Base-by-base conservation (phyloP, 2,888 invertebrate genomes). In the Brenthis hecate region DNA sequence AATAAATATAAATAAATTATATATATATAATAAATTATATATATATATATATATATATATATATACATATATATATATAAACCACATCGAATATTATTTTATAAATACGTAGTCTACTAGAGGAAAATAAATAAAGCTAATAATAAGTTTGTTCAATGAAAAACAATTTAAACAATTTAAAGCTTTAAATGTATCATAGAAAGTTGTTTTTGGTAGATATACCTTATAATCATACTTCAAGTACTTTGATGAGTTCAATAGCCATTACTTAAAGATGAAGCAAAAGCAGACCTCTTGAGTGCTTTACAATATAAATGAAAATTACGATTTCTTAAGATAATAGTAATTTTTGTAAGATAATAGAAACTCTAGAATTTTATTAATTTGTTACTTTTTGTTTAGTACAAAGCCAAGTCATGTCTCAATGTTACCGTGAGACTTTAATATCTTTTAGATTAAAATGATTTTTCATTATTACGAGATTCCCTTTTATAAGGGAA, bases 141-240 rank as follows among this genome's bases (percentile, higher is more conserved):
- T 6, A 36, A 36, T 36, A 43, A 43, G 2, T 11, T 36, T 36
- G 36, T 8, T 36, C 8, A 36, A 36, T 8, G 11, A 43, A 2
- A 4, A 8, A 58, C 23, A n/a, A 11, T 48, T 58, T 4, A 58
- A 47, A 14, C 48, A 48, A 58, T 48, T 28, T 28, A 28, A 28
- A 28, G 48, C 48, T 48, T 48, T 58, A 48, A 58, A 48, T 58
- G 50, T 60, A 60, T 60, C 60, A 32, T 32, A 60, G 60, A 28
- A 16, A 13, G 50, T 60, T 48, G n/a, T 60, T 60, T n/a, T 60
- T 6, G 50, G 28, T 32, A 16, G 48, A 50, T 16, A 56, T 32
- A 56, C 36, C 56, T 23, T 51, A 36, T 51, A 51, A 6, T 36
- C 50, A 32, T 60, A 56, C 36, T 56, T 50, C 19, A 51, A 36